phyloP scores from a whole-genome alignment of 2,888 invertebrate genomes.

The Myathropa florea region DNA sequence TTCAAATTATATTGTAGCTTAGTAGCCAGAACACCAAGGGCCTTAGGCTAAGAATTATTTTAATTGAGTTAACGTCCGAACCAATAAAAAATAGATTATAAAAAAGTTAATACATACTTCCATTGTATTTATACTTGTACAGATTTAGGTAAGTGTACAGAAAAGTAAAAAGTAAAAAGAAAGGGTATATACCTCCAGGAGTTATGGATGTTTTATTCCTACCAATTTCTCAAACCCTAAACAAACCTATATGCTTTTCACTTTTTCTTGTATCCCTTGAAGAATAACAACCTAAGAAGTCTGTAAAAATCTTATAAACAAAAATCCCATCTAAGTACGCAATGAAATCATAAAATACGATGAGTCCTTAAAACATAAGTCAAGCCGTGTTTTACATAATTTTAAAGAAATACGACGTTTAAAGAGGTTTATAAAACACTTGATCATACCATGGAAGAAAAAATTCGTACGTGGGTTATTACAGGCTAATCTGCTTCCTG shows the following conservation, averaged over 20 bases:
- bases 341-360: neutral
- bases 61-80: too few species aligned
- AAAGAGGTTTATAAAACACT: neutral
- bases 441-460: neutral
- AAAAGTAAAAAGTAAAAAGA: neutral
- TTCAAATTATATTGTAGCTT: too few species aligned
- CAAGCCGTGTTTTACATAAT: neutral
- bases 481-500: neutral
- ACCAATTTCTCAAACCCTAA: neutral
- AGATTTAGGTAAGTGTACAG: too few species aligned
- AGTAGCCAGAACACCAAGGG: too few species aligned
- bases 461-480: neutral
- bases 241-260: neutral
- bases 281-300: neutral
- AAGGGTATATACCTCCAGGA: neutral
- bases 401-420: neutral
- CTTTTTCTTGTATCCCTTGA: neutral
- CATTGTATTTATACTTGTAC: too few species aligned
- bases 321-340: neutral
- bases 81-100: too few species aligned
- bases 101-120: too few species aligned
- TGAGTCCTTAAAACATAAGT: neutral
- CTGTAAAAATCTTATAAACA: neutral
- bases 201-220: neutral
- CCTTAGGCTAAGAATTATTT: too few species aligned